Conservation (phyloP, 37 sponge, comb jelly and placozoan genomes). For the Cladorhizidae sp. region DNA sequence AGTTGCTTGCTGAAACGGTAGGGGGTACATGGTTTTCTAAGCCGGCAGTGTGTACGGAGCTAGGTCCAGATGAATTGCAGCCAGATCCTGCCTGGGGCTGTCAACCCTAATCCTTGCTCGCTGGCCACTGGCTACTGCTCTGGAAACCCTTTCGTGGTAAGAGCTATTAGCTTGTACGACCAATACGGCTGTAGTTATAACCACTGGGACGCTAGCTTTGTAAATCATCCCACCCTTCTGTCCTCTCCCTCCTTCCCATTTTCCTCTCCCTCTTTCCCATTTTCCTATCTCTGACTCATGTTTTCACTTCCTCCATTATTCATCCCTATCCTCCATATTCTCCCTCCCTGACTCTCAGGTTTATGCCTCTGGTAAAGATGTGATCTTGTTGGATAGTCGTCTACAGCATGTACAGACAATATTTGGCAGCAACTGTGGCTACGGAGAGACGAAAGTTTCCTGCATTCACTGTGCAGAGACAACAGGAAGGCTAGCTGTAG, state of each 20-base stretch:
- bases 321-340: background rate
- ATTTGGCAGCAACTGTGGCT: constrained; percentile 49
- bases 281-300: too few relatives aligned
- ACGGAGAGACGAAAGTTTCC: constrained; percentile 13
- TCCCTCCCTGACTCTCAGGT: constrained; percentile 45
- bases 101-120: constrained; percentile 65
- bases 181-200: background rate
- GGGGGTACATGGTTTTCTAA: too few relatives aligned
- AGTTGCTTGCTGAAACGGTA: too few relatives aligned
- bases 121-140: constrained; percentile 57
- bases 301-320: too few relatives aligned
- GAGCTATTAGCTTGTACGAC: background rate
- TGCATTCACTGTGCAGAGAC: constrained; percentile 64
- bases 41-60: background rate
- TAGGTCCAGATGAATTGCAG: constrained; percentile 57
- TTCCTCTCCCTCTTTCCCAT: too few relatives aligned
- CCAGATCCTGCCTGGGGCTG: constrained; percentile 83
- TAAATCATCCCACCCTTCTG: background rate
- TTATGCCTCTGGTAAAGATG: constrained; percentile 80
- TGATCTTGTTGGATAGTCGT: constrained; percentile 60
- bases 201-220: background rate
- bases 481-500: constrained; percentile 73
- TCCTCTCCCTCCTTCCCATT: background rate
- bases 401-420: constrained; percentile 79
- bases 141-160: constrained; percentile 72